Conservation (phyloP, 2,113 vertebrate species). For the Aplodontia rufa region DNA sequence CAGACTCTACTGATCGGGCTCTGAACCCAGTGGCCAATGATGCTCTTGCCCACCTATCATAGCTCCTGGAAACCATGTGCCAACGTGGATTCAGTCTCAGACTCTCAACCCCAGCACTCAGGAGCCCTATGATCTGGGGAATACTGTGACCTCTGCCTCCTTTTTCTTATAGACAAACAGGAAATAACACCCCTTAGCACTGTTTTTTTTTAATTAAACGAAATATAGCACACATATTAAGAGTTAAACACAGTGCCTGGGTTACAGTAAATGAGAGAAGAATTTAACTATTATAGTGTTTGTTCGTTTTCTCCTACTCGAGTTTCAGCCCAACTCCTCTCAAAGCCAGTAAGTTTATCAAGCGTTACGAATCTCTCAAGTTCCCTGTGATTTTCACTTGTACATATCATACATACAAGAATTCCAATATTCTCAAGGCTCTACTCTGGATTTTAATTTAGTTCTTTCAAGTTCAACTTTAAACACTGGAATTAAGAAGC, state of each 20-base stretch:
- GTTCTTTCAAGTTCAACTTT: not conserved
- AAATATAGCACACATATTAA: not conserved
- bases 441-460: not conserved
- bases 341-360: not conserved
- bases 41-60: not conserved
- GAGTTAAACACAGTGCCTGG: not conserved
- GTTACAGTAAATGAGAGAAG: not conserved
- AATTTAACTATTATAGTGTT: not conserved
- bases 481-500: not conserved
- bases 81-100: not conserved
- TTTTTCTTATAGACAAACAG: not conserved
- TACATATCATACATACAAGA: not conserved
- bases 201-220: not conserved
- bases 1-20: too few relatives aligned
- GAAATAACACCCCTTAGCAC: not conserved
- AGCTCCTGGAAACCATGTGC: not conserved
- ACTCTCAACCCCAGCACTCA: not conserved
- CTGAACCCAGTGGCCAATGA: not conserved
- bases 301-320: not conserved
- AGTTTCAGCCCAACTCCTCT: not conserved
- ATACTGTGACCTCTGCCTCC: not conserved
- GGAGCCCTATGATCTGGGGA: rapidly evolving
- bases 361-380: not conserved
- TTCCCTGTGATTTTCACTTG: not conserved
- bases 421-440: not conserved